Conservation (phyloP, 1,140 invertebrate species). For the Anagrus nilaparvatae region DNA sequence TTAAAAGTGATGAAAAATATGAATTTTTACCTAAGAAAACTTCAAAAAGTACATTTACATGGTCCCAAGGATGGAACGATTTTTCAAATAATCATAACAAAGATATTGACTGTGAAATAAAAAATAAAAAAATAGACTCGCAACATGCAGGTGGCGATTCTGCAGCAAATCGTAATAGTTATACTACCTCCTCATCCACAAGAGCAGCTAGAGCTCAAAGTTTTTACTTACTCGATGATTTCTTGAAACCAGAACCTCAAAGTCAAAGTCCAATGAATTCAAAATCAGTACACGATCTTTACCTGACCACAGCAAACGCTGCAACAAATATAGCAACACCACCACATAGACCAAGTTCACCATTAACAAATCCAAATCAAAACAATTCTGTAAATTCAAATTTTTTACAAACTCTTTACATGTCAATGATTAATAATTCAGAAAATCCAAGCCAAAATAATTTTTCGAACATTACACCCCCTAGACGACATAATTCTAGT, state of each 20-base stretch:
- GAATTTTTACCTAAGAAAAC: background rate
- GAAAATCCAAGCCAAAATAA: constrained; percentile 15
- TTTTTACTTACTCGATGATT: constrained; percentile 45
- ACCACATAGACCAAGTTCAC: background rate
- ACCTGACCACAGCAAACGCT: no score
- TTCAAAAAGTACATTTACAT: background rate
- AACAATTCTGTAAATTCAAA: no score
- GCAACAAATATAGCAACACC: background rate
- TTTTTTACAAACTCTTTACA: no score
- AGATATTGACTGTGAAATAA: no score
- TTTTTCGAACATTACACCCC: constrained; percentile 38
- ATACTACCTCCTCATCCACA: constrained; percentile 17
- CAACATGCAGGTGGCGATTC: no score
- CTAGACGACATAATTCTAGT: constrained; percentile 38
- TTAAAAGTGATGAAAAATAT: constrained; percentile 19
- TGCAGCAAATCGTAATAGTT: background rate
- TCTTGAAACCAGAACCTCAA: constrained; percentile 38
- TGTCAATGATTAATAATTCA: background rate
- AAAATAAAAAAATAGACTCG: no score
- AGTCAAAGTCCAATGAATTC: no score
- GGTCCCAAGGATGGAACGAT: no score
- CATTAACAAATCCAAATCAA: background rate
- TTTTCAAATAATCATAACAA: no score
- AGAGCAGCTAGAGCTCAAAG: constrained; percentile 36
- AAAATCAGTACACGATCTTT: no score